Evolutionary conservation across 2,113 vertebrate species (phyloP).

Genomic region (Sphyrna mokarran): DNA sequence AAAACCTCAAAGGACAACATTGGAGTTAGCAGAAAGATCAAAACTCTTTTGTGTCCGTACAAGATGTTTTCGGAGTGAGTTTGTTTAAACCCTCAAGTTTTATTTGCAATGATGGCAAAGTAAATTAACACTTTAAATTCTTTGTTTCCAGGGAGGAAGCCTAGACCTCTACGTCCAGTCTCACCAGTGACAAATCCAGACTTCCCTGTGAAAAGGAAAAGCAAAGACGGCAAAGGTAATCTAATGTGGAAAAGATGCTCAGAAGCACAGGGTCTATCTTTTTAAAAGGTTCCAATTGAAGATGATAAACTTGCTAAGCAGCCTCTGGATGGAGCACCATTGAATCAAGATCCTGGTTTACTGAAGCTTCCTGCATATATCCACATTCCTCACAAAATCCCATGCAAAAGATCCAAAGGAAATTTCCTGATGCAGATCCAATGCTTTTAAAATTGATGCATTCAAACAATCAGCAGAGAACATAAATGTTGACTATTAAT

Average conservation of each 20-base stretch:
- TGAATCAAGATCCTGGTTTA: background rate
- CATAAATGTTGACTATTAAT: constrained; percentile 86
- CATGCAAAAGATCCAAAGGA: background rate
- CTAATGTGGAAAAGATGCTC: background rate
- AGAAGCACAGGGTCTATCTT: background rate
- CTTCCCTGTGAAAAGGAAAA: constrained; percentile 81
- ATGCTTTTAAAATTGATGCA: constrained; percentile 67
- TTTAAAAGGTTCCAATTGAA: background rate
- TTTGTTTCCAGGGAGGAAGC: constrained; percentile 71
- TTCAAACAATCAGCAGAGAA: constrained; percentile 99
- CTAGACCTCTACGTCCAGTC: constrained; percentile 67
- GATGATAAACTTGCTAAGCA: background rate
- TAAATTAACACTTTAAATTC: constrained; percentile 37
- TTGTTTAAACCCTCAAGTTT: background rate
- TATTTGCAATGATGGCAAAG: background rate
- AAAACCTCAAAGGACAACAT: background rate
- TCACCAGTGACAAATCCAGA: constrained; percentile 82
- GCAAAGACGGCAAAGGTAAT: constrained; percentile 90
- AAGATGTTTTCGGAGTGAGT: background rate
- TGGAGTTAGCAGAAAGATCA: background rate
- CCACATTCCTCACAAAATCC: background rate
- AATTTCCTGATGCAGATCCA: background rate
- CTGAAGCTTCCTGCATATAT: background rate
- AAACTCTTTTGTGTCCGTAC: background rate
- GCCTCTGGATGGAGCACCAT: background rate